A percentile compares a stretch with the other conserved stretches of the same genome.
Conservation (phyloP, 2,797 vertebrate genomes). For the Gastrophryne carolinensis region DNA sequence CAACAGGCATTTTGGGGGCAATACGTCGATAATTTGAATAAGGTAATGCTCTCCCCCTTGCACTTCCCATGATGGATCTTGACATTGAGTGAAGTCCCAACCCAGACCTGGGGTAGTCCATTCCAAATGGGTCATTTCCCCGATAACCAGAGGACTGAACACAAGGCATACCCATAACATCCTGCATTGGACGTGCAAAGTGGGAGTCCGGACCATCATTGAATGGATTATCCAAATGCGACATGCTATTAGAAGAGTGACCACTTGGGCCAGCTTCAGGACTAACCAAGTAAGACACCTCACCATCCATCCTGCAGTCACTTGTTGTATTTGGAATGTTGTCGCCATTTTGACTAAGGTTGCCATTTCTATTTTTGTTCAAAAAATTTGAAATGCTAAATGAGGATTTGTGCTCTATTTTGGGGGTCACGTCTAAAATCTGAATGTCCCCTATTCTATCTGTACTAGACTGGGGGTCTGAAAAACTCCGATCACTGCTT, state of each 20-base stretch:
- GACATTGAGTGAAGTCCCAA: slow-evolving; percentile 86
- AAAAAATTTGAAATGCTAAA: slow-evolving; percentile 90
- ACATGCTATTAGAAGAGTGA: slow-evolving; percentile 70
- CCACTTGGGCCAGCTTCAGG: slow-evolving; percentile 72
- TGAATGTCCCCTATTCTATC: slow-evolving; percentile 80
- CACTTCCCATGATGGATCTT: slow-evolving; percentile 74
- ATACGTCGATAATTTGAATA: slow-evolving; percentile 91
- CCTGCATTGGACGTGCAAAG: slow-evolving; percentile 83
- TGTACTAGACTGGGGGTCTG: slow-evolving; percentile 84
- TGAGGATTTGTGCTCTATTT: slow-evolving; percentile 77
- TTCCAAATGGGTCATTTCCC: slow-evolving; percentile 78
- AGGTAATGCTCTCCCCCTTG: slow-evolving; percentile 65
- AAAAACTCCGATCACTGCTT: slow-evolving; percentile 92
- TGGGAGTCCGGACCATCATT: slow-evolving; percentile 80
- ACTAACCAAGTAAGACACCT: slow-evolving; percentile 78
- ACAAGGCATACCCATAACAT: slow-evolving; percentile 74
- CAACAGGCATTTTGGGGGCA: slow-evolving; percentile 82
- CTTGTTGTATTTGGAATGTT: slow-evolving; percentile 91
- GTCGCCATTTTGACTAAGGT: slow-evolving; percentile 66
- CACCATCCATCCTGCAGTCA: slow-evolving; percentile 77
- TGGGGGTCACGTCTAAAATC: slow-evolving; percentile 80
- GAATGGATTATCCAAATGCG: slow-evolving; percentile 75
- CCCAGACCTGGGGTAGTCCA: slow-evolving; percentile 87
- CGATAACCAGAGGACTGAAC: slow-evolving; percentile 76
- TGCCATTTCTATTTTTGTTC: slow-evolving; percentile 74